Evolutionary conservation across 2,113 vertebrate species (phyloP), one percentile per base, ranked within the genome.

Genomic region (Amblyopsis rosae): DNA sequence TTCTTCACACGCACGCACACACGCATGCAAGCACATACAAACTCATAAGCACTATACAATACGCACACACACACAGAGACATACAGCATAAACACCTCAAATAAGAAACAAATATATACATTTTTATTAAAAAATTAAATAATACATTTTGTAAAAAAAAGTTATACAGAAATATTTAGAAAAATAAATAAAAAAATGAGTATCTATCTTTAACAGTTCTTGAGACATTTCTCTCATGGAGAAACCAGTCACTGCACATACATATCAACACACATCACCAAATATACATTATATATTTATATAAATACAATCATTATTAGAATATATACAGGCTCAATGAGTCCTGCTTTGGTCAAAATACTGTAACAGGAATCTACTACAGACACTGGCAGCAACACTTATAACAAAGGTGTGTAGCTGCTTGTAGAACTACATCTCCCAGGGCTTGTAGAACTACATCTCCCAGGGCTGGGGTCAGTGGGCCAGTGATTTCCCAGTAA

Each of bases 151-250:
- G 76, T 82, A 49, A 67, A 26, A 62, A 86, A 79, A 81, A 69
- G 60, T 65, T 65, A 35, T 77, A 75, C 61, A 62, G 61, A 86
- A 84, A 85, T 84, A 83, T 81, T 79, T 74, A 72, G 79, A 71
- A 85, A 87, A 92, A 91, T 91, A 92, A 91, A 89, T 91, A 87
- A 91, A 55, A 65, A 86, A 83, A 80, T 73, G 59, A 60, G 62
- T 56, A 69, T 65, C 66, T 64, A 69, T 87, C 61, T 84, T 83
- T 67, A 82, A 81, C 69, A 82, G 63, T 69, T 65, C 4, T 41
- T 41, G 35, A 41, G 5, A 41, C 7, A 8, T 41, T 41, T 41
- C 35, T 41, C 35, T 41, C 26, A 41, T 41, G 35, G 35, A 41
- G 35, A 41, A 41, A 41, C 47, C 62, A n/a, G 46, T 62, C 71